These are phyloP conservation scores for Poeciliopsis infans DNA, from an alignment of 2,797 vertebrate genomes.

Conservation along the genomic window DNA sequence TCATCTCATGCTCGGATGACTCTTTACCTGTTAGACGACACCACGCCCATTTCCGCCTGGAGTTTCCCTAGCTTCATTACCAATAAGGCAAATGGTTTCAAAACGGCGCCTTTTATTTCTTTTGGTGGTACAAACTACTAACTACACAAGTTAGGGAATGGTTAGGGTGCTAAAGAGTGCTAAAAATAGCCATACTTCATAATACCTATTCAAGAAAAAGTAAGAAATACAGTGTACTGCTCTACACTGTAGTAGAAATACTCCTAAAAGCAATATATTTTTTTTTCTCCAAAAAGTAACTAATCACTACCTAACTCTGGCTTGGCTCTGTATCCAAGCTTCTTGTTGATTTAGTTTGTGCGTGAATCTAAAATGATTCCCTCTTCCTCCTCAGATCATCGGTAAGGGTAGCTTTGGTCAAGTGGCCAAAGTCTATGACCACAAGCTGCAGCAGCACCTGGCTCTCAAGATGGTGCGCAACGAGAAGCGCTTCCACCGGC, in stretches of 20 bases:
- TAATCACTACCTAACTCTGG: too few species aligned
- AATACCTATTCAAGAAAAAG: neutral
- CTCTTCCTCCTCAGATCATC: slow-evolving; percentile 85
- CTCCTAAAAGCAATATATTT: too few species aligned
- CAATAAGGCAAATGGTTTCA: neutral
- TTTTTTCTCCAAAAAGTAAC: too few species aligned
- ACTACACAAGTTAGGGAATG: neutral
- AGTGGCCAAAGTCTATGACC: slow-evolving; percentile 97
- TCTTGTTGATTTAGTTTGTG: neutral
- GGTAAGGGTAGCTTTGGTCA: slow-evolving; percentile 99
- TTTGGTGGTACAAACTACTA: neutral
- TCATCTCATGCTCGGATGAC: neutral
- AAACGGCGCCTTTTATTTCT: neutral
- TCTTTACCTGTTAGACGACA: neutral
- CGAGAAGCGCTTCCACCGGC: slow-evolving; percentile 95
- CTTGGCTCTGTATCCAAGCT: neutral
- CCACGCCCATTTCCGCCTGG: neutral
- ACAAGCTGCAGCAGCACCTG: slow-evolving; percentile 94
- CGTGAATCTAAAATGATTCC: neutral
- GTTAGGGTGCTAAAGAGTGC: neutral
- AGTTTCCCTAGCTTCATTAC: neutral
- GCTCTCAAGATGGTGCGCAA: slow-evolving; percentile 99
- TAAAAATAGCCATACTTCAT: too few species aligned
- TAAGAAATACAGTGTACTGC: too few species aligned
- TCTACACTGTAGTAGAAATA: too few species aligned